Base-by-base conservation (phyloP, 2,797 vertebrate genomes). In the Clarias platycephalus region DNA sequence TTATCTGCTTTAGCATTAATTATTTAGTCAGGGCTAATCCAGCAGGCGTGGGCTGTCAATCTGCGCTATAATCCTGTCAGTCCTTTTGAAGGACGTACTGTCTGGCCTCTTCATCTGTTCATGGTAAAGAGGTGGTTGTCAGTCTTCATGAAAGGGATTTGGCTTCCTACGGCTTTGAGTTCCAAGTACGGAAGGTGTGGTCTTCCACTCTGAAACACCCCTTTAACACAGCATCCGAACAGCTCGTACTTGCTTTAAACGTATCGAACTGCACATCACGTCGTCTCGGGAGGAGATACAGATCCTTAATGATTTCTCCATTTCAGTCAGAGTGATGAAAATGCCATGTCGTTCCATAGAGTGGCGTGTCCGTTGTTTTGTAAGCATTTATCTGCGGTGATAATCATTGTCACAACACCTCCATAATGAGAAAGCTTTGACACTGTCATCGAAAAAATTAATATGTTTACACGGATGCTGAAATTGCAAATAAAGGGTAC, bases 401-500 rank as follows among this genome's bases (percentile, higher is more conserved):
- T 76, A 63, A 67, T 68, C 84, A 75, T 24, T 71, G 49, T 31
- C 53, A 62, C 64, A 67, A 40, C 44, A 75, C 62, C 68, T 81
- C 60, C 44, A 74, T 85, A 85, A 85, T 57, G 62, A 85, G 78
- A 72, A 74, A 16, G 58, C 71, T 62, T 55, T 60, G 67, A 78
- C 37, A 34, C 70, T 53, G 44, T 34, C 58, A 64, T 53, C 22
- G 16, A 64, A 84, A 84, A 84, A 80, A 75, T 75, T 75, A 44
- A 83, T 34, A 63, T 63, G 70, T 80, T 80, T 80, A 66, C 40
- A 58, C 64, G 37, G n/a, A 31, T 71, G 24, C 66, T 72, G 40
- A 80, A 83, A 83, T 31, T 12, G 9, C 55, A 71, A 84, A 71
- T 71, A 63, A 13, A n/a, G 57, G 64, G 40, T 26, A 70, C 80